Percentiles rank a stretch among this genome's conserved stretches.
phyloP scores from a whole-genome alignment of 2,888 invertebrate genomes.

The Hermaeophaga mercurialis region DNA sequence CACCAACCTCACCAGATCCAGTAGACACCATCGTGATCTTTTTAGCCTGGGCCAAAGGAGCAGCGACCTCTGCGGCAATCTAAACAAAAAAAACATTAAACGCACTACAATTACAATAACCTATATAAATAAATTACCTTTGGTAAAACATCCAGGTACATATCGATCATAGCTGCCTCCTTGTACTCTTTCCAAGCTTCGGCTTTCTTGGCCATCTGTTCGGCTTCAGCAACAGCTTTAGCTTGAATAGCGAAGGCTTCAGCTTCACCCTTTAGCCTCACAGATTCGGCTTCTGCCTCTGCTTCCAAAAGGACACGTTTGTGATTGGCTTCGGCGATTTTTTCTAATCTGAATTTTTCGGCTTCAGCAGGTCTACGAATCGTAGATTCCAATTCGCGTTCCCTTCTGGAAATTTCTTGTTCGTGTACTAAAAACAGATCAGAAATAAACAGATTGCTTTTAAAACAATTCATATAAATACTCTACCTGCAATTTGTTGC shows the following conservation, averaged over 20 bases:
- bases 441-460: too few species aligned
- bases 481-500: constrained; percentile 77
- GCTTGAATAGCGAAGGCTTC: constrained; percentile 93
- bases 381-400: constrained; percentile 91
- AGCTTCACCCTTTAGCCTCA: constrained; percentile 83
- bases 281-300: constrained; percentile 92
- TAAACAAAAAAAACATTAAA: constrained; percentile 55
- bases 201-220: constrained; percentile 96
- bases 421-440: constrained; percentile 73
- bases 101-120: too few species aligned
- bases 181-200: constrained; percentile 97
- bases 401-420: constrained; percentile 91
- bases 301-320: constrained; percentile 90
- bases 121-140: constrained; percentile 68
- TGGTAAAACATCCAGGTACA: constrained; percentile 93
- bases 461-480: background rate
- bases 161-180: constrained; percentile 93
- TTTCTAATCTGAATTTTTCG: constrained; percentile 86
- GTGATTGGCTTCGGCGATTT: constrained; percentile 91
- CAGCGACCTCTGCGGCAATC: constrained; percentile 96
- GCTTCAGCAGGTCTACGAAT: constrained; percentile 95
- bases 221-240: constrained; percentile 94
- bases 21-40: constrained; percentile 97
- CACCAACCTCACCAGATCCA: constrained; percentile 89
- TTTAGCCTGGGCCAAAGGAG: constrained; percentile 91